Conservation (phyloP, 1,140 invertebrate genomes). For the Platyscapa corneri region DNA sequence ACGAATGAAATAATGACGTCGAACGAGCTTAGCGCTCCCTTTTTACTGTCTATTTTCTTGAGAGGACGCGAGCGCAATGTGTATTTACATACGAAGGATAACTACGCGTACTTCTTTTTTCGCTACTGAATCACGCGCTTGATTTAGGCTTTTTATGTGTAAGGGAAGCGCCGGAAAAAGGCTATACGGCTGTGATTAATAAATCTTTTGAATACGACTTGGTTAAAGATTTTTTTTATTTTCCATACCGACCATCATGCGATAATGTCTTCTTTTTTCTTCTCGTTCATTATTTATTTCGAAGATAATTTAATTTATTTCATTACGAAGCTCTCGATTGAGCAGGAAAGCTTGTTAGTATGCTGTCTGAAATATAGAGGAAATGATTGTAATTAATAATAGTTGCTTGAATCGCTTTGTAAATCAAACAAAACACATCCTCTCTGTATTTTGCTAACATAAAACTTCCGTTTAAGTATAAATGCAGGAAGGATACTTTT, state of each 20-base stretch:
- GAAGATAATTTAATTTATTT: slow-evolving; percentile 25
- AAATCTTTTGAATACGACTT: slow-evolving; percentile 32
- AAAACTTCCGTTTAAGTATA: neutral
- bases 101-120: neutral
- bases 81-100: slow-evolving; percentile 44
- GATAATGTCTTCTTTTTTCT: neutral
- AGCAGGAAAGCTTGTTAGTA: neutral
- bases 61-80: slow-evolving; percentile 12
- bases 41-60: slow-evolving; percentile 52
- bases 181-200: slow-evolving; percentile 46
- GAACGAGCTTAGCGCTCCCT: slow-evolving; percentile 36
- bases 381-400: neutral
- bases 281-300: slow-evolving; percentile 14
- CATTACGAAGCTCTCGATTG: neutral
- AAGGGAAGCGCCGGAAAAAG: slow-evolving; percentile 38
- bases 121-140: slow-evolving; percentile 44
- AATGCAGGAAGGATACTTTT: too few species aligned
- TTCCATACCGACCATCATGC: neutral
- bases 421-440: neutral
- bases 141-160: slow-evolving; percentile 46
- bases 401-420: neutral
- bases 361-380: neutral
- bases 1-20: slow-evolving; percentile 51
- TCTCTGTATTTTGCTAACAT: neutral
- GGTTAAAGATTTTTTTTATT: neutral